Evolutionary conservation across 1,140 invertebrate genomes (phyloP).

Genomic region (Berghia stephanieae): DNA sequence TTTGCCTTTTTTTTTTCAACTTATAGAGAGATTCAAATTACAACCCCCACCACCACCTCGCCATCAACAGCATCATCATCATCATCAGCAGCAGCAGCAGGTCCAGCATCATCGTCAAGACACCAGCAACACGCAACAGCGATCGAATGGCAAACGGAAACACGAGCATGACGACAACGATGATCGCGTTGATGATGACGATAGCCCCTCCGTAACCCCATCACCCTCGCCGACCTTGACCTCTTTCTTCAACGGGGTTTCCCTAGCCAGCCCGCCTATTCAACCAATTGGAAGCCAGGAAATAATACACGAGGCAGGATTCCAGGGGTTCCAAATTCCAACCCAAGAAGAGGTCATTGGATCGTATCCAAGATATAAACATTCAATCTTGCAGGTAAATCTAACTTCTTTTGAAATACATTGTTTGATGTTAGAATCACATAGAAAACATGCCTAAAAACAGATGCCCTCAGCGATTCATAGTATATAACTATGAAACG

Average conservation of each 20-base stretch:
- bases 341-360: neutral
- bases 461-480: too few species aligned
- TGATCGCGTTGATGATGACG: too few species aligned
- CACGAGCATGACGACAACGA: too few species aligned
- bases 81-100: constrained; percentile 11
- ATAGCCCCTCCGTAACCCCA: neutral
- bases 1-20: too few species aligned
- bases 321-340: too few species aligned
- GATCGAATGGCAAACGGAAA: too few species aligned
- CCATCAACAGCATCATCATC: constrained; percentile 4
- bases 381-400: constrained; percentile 22
- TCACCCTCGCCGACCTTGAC: neutral
- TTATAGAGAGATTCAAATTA: neutral
- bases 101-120: neutral
- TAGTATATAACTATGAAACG: too few species aligned
- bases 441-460: too few species aligned
- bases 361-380: constrained; percentile 5
- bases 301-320: too few species aligned
- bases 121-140: too few species aligned
- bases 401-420: neutral
- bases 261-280: neutral
- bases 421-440: neutral
- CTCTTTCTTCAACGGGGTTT: neutral
- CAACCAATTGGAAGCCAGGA: neutral
- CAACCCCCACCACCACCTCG: neutral